Evolutionary conservation across 2,888 invertebrate species (phyloP), one percentile per base, ranked within the genome.

Genomic region (Caenorhabditis afra): DNA sequence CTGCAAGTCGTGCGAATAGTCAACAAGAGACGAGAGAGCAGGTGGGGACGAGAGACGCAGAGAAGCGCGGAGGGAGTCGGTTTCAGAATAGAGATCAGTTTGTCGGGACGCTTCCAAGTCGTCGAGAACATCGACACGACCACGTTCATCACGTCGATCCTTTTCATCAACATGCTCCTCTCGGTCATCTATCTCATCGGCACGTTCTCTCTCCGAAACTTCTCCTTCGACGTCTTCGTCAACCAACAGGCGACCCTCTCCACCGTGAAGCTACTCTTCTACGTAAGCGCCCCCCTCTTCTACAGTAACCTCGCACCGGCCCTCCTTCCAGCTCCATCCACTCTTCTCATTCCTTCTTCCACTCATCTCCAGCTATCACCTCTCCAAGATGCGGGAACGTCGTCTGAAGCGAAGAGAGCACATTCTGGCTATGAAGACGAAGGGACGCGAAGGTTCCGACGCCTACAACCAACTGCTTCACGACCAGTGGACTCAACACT

Each of bases 391-490:
- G 57, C 39, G 67, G 20, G 67, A 68, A 55, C 58, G 65, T 29
- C 62, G 68, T 18, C 2, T 59, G 39, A 58, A 73, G 58, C 52
- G 68, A 18, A 50, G 70, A 12, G 68, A 68, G 20, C 62, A 65
- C 47, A 29, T 79, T 5, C 8, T 79, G 44, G 64, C 73, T 14
- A 57, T 79, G 20, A 68, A 74, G 29, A 70, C 79, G n/a, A 74
- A 74, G 52, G 79, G 79, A 16, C 37, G 74, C n/a, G 79, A 79
- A 37, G 79, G 74, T 23, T 79, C 79, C 2, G 74, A 79, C 53
- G 74, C 79, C 18, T 79, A 79, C 23, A 74, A 64, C 47, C 73
- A 74, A 29, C 53, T 79, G 20, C 59, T 79, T 20, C 52, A 64
- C 47, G 68, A 74, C 52, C 79, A 79, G 59, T 79, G 79, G 79